Percentiles rank a stretch among this genome's conserved stretches.
These are phyloP conservation scores for Bradysia coprophila DNA, from an alignment of 1,140 invertebrate species.

Conservation along the genomic window DNA sequence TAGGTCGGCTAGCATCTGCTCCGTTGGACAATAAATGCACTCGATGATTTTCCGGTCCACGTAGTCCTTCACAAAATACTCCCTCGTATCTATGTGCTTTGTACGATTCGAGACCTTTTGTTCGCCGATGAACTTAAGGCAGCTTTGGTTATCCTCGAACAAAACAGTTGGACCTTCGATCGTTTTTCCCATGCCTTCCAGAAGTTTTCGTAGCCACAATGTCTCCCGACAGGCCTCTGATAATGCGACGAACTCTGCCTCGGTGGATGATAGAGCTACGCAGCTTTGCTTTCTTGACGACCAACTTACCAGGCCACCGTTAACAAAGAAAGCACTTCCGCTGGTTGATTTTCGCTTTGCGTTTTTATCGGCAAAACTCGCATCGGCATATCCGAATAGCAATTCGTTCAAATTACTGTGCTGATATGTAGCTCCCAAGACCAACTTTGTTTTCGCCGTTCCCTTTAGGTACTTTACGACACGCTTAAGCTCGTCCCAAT, in stretches of 20 bases:
- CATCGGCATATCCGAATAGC: conserved; percentile 7
- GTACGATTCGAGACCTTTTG: conserved; percentile 9
- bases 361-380: conserved; percentile 8
- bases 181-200: conserved; percentile 1
- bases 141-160: conserved; percentile 5
- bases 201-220: conserved; percentile 8
- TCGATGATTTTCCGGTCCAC: conserved; percentile 4
- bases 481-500: not conserved
- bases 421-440: too few relatives aligned
- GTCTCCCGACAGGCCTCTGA: conserved; percentile 6
- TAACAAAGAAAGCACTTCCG: conserved; percentile 7
- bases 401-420: not conserved
- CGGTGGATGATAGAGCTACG: conserved; percentile 9
- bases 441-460: conserved; percentile 1
- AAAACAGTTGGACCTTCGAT: not conserved
- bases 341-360: conserved; percentile 10
- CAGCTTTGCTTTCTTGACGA: conserved; percentile 8
- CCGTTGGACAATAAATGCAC: conserved; percentile 7
- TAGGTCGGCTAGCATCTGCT: conserved; percentile 9
- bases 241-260: conserved; percentile 9
- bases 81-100: conserved; percentile 13
- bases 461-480: not conserved
- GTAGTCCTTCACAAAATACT: conserved; percentile 11
- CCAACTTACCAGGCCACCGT: conserved; percentile 7
- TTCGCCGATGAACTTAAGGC: conserved; percentile 4